Evolutionary conservation across 2,797 vertebrate species (phyloP).

Genomic region (Bradypus variegatus): DNA sequence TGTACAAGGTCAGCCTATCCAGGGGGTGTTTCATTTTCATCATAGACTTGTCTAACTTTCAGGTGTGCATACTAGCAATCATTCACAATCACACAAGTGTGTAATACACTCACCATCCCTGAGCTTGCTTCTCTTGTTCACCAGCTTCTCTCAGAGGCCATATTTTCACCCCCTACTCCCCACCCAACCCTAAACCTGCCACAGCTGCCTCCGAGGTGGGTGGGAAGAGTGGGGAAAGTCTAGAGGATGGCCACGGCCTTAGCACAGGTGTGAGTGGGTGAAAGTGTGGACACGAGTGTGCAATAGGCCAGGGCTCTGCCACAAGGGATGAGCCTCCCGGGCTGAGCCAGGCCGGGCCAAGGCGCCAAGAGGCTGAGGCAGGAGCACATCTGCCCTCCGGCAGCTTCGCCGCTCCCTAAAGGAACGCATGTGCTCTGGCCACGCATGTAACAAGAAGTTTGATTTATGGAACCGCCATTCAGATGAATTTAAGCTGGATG

Average conservation of each 20-base stretch:
- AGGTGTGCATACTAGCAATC: neutral
- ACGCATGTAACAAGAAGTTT: neutral
- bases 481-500: neutral
- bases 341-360: neutral
- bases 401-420: neutral
- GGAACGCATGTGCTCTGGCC: neutral
- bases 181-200: neutral
- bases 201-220: neutral
- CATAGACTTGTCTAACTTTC: neutral
- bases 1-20: neutral
- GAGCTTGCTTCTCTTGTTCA: neutral
- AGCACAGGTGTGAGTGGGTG: neutral
- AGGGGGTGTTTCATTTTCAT: neutral
- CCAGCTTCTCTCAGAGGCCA: neutral
- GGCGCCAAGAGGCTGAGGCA: too few relatives aligned
- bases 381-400: neutral
- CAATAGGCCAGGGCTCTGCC: neutral
- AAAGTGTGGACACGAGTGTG: neutral
- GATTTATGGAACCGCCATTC: neutral
- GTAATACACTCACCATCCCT: neutral
- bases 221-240: accelerated
- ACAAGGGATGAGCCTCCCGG: neutral
- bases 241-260: neutral
- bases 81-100: neutral
- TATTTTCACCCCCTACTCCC: neutral